These are phyloP conservation scores for Chlorodrepanis virens DNA, from an alignment of 2,113 vertebrate species.

Conservation along the genomic window DNA sequence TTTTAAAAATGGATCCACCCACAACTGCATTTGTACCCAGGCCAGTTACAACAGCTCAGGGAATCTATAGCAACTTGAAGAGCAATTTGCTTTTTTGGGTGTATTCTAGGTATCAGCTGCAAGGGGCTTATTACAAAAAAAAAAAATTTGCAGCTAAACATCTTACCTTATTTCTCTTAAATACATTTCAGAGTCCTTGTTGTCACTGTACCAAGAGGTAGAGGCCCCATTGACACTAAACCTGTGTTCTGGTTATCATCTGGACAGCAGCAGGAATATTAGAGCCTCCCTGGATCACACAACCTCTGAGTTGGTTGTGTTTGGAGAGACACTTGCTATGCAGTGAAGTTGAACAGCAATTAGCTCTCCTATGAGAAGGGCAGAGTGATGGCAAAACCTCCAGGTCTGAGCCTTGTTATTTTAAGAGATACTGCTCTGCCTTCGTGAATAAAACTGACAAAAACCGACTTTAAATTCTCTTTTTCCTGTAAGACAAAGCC, in stretches of 20 bases:
- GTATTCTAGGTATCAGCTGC: not conserved
- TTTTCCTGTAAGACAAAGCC: not conserved
- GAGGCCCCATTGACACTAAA: not conserved
- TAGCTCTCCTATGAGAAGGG: not conserved
- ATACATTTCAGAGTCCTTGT: not conserved
- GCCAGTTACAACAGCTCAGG: constrained; percentile 22
- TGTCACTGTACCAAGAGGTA: not conserved
- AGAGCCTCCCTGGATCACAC: not conserved
- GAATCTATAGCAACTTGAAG: constrained; percentile 25
- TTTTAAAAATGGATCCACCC: constrained; percentile 45
- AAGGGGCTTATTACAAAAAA: not conserved
- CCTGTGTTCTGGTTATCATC: not conserved
- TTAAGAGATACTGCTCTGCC: not conserved
- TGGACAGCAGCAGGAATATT: not conserved
- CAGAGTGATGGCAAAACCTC: not conserved
- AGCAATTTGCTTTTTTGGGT: not conserved
- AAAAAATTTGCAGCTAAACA: not conserved
- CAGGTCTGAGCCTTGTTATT: not conserved
- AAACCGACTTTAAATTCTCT: not conserved
- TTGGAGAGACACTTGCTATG: not conserved
- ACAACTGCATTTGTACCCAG: constrained; percentile 25
- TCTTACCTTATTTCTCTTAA: not conserved
- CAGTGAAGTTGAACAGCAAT: not conserved
- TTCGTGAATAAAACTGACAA: not conserved
- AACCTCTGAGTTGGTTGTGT: not conserved